Evolutionary conservation across 1,140 invertebrate species (phyloP), one percentile per base, ranked within the genome.

Genomic region (Brachionus rotundiformis): DNA sequence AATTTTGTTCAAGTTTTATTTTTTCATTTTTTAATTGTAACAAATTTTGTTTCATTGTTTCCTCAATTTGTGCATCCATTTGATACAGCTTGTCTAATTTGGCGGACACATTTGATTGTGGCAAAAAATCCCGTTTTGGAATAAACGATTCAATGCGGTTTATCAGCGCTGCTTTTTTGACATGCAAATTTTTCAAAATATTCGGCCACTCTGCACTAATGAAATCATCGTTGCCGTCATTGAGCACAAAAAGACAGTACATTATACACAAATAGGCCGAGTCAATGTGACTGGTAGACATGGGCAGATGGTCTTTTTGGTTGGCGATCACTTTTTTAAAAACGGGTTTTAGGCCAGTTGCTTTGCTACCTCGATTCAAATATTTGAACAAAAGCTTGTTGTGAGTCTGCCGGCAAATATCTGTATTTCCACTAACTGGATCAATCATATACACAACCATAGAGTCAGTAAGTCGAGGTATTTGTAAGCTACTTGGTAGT

Each of bases 401-500:
- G n/a, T 49, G 47, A 49, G 47, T 49, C 47, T 49, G 47, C n/a
- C 19, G 47, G n/a, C 47, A 49, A 49, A 49, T 49, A 6, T 49
- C n/a, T 49, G 47, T 49, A 19, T 49, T 49, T 49, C 47, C 47
- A 49, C n/a, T 49, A 19, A 49, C 47, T 49, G 47, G 47, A 49
- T 49, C 47, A 49, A 49, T 49, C 47, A 49, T 49, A 49, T 49
- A 49, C 47, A 49, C 47, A 49, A 49, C 47, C 47, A 49, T 49
- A 49, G 47, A 49, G 47, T 49, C 47, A 49, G 47, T 49, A 19
- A 49, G 47, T 19, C 47, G n/a, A 49, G 47, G 47, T 19, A 49
- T 19, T 49, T 16, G 13, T 16, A 16, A 16, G 47, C 47, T 49
- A 49, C 47, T 49, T 49, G 47, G 47, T 6, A 49, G 47, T 49